Conservation (phyloP, 2,797 vertebrate species). For the Parauchenoglanis ngamensis region DNA sequence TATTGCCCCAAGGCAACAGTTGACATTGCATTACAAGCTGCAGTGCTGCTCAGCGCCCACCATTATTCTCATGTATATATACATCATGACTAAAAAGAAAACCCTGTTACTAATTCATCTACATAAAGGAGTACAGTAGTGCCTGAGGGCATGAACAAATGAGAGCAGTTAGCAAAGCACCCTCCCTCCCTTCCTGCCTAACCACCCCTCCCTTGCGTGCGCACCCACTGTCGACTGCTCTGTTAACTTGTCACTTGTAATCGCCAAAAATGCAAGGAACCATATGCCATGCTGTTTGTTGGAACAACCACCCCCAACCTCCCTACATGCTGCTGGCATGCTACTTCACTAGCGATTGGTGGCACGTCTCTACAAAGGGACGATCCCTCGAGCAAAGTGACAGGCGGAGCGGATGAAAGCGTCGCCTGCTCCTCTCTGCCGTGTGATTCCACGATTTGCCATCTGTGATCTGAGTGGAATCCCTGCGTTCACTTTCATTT, state of each 20-base stretch:
- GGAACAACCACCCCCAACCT: slow-evolving; percentile 62
- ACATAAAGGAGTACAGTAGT: slow-evolving; percentile 87
- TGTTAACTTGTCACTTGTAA: slow-evolving; percentile 86
- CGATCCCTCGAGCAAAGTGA: slow-evolving; percentile 67
- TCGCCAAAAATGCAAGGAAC: slow-evolving; percentile 81
- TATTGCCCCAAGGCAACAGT: slow-evolving; percentile 86
- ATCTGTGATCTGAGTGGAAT: slow-evolving; percentile 71
- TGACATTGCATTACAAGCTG: slow-evolving; percentile 83
- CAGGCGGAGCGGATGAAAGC: slow-evolving; percentile 72
- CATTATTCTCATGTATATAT: slow-evolving; percentile 78
- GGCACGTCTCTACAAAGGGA: slow-evolving; percentile 61
- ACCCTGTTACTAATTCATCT: slow-evolving; percentile 92
- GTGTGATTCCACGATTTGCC: slow-evolving; percentile 54
- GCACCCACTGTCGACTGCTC: slow-evolving; percentile 69
- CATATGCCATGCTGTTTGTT: slow-evolving; percentile 85
- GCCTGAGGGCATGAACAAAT: slow-evolving; percentile 83
- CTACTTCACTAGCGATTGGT: slow-evolving; percentile 47
- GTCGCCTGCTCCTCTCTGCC: slow-evolving; percentile 49
- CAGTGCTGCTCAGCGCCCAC: slow-evolving; percentile 62
- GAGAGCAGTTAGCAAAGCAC: slow-evolving; percentile 84
- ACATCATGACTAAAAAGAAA: slow-evolving; percentile 85
- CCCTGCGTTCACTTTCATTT: slow-evolving; percentile 54
- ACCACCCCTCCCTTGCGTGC: slow-evolving; percentile 59
- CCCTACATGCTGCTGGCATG: slow-evolving; percentile 53
- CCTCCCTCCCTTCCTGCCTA: slow-evolving; percentile 67